These are phyloP conservation scores for Streblospio benedicti DNA, from an alignment of 1,140 invertebrate species.

Conservation along the genomic window DNA sequence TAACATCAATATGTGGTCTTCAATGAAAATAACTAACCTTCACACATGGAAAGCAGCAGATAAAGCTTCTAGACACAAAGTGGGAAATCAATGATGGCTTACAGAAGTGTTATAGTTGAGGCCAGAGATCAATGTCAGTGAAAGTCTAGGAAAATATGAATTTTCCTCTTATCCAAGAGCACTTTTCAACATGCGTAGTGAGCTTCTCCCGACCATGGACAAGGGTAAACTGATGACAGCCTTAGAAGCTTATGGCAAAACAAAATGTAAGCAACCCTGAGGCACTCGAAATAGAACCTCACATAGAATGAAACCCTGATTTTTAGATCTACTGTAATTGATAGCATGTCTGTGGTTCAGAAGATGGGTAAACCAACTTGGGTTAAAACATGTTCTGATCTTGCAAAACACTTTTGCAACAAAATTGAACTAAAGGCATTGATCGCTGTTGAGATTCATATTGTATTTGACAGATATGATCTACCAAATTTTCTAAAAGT, in stretches of 20 bases:
- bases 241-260: no score
- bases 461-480: slow-evolving; percentile 18
- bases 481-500: slow-evolving; percentile 10
- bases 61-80: background rate
- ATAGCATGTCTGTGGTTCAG: slow-evolving; percentile 14
- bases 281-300: no score
- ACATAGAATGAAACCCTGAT: background rate
- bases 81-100: background rate
- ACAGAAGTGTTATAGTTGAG: slow-evolving; percentile 5
- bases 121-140: slow-evolving; percentile 7
- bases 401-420: slow-evolving; percentile 1
- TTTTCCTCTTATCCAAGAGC: slow-evolving; percentile 10
- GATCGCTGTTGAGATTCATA: slow-evolving; percentile 9
- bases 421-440: slow-evolving; percentile 1
- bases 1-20: background rate
- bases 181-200: background rate
- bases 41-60: slow-evolving; percentile 6
- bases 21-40: slow-evolving; percentile 10
- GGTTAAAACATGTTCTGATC: no score
- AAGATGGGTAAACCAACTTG: slow-evolving; percentile 7
- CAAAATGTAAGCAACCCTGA: no score
- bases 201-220: background rate
- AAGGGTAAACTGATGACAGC: no score
- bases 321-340: no score
- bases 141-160: slow-evolving; percentile 8